Evolutionary conservation across 2,888 invertebrate species (phyloP).

Genomic region (Acanthosepion lycidas): DNA sequence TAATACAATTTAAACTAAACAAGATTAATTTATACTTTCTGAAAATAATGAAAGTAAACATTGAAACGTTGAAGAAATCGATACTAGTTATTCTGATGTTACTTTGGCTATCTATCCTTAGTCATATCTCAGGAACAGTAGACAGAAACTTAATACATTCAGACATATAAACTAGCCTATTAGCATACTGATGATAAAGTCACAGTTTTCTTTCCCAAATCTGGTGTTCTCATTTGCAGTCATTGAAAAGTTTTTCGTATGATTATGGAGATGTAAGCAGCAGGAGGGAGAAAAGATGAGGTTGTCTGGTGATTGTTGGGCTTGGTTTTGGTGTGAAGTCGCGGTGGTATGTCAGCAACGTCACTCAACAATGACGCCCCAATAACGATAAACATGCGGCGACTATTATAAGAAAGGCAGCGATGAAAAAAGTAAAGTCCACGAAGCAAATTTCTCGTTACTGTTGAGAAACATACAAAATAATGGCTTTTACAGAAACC

Average conservation of each 20-base stretch:
- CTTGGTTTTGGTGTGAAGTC: background rate
- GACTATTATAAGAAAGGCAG: background rate
- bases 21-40: too few relatives aligned
- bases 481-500: background rate
- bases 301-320: background rate
- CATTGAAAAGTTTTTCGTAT: background rate
- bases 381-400: background rate
- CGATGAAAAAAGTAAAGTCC: background rate
- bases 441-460: background rate
- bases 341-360: background rate
- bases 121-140: too few relatives aligned
- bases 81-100: too few relatives aligned
- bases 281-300: background rate
- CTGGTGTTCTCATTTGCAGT: background rate
- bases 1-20: too few relatives aligned
- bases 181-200: background rate
- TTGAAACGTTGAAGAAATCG: too few relatives aligned
- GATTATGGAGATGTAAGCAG: background rate
- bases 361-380: background rate
- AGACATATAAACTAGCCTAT: too few relatives aligned
- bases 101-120: too few relatives aligned
- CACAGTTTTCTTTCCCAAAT: background rate
- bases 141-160: too few relatives aligned
- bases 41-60: too few relatives aligned
- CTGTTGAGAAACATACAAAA: background rate